These are phyloP conservation scores for Cyrtonyx montezumae DNA, from an alignment of 2,113 vertebrate species.

Conservation along the genomic window DNA sequence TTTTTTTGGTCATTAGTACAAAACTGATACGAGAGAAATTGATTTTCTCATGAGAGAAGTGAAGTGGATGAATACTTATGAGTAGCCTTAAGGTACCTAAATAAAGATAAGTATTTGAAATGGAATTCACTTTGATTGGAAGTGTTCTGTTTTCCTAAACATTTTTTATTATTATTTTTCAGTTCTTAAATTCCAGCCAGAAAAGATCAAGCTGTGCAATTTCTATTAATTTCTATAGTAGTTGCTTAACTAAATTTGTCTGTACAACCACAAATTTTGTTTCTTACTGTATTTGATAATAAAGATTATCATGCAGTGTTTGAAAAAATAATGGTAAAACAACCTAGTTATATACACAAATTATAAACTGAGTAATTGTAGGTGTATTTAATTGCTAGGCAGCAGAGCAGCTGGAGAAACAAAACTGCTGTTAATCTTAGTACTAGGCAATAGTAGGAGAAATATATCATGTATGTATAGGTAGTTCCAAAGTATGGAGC, in stretches of 20 bases:
- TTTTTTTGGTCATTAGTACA: not conserved
- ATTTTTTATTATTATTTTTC: not conserved
- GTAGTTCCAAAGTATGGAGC: not conserved
- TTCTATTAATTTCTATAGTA: not conserved
- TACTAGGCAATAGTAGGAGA: not conserved
- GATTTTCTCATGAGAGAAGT: not conserved
- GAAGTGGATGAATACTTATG: not conserved
- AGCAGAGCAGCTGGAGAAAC: not conserved
- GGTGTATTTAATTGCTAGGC: not conserved
- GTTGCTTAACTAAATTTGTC: not conserved
- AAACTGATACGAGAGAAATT: not conserved
- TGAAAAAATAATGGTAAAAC: not conserved
- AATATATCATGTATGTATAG: not conserved
- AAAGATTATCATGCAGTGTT: not conserved
- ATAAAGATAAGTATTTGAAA: not conserved
- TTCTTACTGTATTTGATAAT: not conserved
- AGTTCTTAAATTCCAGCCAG: not conserved
- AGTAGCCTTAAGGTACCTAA: not conserved
- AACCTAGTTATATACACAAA: not conserved
- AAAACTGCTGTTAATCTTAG: not conserved
- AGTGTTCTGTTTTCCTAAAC: not conserved
- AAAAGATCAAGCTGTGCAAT: not conserved
- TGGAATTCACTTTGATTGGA: not conserved
- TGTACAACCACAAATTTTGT: not conserved
- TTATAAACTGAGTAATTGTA: not conserved